These are phyloP conservation scores for Nyctereutes procyonoides DNA, from an alignment of 2,113 vertebrate species.

Conservation along the genomic window DNA sequence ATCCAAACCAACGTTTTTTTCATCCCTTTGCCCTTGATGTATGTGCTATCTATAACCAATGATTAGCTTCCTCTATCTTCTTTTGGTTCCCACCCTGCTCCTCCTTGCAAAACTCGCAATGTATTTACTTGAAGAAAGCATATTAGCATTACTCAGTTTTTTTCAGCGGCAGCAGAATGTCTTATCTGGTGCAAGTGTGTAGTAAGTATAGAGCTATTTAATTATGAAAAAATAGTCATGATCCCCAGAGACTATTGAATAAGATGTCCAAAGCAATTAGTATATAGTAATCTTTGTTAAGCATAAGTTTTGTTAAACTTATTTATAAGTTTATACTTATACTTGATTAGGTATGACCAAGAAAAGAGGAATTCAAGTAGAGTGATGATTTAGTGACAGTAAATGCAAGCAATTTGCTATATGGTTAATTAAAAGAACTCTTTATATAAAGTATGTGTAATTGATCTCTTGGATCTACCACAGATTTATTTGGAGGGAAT, in stretches of 20 bases:
- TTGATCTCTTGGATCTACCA: not conserved
- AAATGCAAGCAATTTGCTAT: not conserved
- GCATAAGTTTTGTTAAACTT: conserved; percentile 19
- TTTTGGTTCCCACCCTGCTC: not conserved
- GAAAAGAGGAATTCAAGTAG: conserved; percentile 20
- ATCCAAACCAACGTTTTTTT: not conserved
- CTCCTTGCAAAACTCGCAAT: not conserved
- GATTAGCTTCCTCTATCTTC: not conserved
- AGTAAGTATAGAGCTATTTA: conserved; percentile 18
- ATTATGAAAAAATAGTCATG: conserved; percentile 28
- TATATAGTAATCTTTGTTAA: not conserved
- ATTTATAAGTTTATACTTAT: not conserved
- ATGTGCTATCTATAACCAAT: not conserved
- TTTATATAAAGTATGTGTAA: not conserved
- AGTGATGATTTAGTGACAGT: conserved; percentile 1
- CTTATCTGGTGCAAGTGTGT: not conserved
- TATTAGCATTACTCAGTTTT: not conserved
- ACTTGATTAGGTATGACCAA: not conserved
- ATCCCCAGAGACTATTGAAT: not conserved
- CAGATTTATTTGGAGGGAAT: not conserved
- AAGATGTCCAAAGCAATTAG: not conserved
- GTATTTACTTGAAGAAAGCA: conserved; percentile 12
- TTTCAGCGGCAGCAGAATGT: not conserved
- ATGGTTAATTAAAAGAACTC: conserved; percentile 32
- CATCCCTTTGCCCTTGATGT: not conserved